A percentile compares a stretch with the other conserved stretches of the same genome.
Conservation (phyloP, 2,113 vertebrate species). For the Crotalus tigris region DNA sequence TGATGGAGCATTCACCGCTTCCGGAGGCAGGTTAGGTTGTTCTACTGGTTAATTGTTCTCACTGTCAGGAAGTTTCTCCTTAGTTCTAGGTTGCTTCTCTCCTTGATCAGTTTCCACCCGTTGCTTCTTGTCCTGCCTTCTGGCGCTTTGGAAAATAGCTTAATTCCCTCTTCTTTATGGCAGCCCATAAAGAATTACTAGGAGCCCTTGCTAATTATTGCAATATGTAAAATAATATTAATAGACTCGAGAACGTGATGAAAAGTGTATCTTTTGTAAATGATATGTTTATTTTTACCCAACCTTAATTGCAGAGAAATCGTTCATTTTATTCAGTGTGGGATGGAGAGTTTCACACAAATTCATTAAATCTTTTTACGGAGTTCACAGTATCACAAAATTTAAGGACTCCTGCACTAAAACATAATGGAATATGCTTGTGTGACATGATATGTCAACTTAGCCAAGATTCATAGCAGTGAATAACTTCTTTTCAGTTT, state of each 20-base stretch:
- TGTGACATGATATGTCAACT: neutral
- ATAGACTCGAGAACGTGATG: neutral
- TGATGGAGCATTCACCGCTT: no score
- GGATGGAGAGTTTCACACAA: neutral
- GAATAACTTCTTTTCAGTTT: neutral
- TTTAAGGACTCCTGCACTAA: neutral
- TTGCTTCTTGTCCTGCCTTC: no score
- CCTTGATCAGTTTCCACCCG: no score
- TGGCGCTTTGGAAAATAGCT: no score
- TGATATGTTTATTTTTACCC: neutral
- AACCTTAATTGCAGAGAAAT: neutral
- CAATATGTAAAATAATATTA: neutral
- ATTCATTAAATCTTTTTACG: neutral
- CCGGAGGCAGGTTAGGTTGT: no score
- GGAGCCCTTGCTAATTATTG: neutral
- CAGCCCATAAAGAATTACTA: neutral
- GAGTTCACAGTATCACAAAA: neutral
- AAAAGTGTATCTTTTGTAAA: neutral
- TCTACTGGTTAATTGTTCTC: no score
- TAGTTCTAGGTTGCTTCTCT: no score
- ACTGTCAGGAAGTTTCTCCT: no score
- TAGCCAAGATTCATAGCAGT: neutral
- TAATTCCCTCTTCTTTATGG: no score
- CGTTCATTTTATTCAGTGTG: neutral
- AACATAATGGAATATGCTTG: neutral